Evolutionary conservation across 2,888 invertebrate genomes (phyloP).

Genomic region (Zelleria hepariella): DNA sequence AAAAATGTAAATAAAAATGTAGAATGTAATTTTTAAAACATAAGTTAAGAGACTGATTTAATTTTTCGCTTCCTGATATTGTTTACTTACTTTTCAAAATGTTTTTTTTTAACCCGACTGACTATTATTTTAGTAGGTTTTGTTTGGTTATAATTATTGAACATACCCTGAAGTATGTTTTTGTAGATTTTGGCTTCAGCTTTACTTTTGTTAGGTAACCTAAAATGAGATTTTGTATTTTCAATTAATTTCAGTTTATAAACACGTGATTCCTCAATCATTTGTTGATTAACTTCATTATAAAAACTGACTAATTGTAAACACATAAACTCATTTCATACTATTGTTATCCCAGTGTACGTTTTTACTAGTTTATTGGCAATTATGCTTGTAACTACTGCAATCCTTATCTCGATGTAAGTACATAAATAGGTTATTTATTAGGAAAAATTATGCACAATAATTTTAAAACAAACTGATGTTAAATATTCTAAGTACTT

Average conservation of each 20-base stretch:
- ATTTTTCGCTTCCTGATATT: slow-evolving; percentile 23
- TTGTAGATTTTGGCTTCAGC: slow-evolving; percentile 44
- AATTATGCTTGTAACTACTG: not conserved
- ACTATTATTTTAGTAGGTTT: slow-evolving; percentile 33
- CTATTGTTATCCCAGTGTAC: not conserved
- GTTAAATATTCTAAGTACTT: not conserved
- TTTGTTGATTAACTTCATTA: too few species aligned
- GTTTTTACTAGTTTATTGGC: not conserved
- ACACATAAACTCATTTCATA: not conserved
- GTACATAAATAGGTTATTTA: not conserved
- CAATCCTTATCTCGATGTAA: not conserved
- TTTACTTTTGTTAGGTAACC: slow-evolving; percentile 29
- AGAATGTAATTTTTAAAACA: slow-evolving; percentile 44
- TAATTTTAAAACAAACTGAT: not conserved
- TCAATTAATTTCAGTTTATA: not conserved
- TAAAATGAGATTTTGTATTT: not conserved
- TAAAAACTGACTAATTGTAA: not conserved
- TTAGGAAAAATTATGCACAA: not conserved
- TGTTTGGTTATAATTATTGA: slow-evolving; percentile 12
- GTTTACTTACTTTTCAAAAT: slow-evolving; percentile 19
- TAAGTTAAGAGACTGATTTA: slow-evolving; percentile 68
- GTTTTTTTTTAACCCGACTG: slow-evolving; percentile 45
- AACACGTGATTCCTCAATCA: too few species aligned
- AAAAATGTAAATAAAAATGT: slow-evolving; percentile 47
- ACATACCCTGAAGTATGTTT: slow-evolving; percentile 10